phyloP scores from a whole-genome alignment of 2,888 invertebrate genomes.

The Brenthis daphne region DNA sequence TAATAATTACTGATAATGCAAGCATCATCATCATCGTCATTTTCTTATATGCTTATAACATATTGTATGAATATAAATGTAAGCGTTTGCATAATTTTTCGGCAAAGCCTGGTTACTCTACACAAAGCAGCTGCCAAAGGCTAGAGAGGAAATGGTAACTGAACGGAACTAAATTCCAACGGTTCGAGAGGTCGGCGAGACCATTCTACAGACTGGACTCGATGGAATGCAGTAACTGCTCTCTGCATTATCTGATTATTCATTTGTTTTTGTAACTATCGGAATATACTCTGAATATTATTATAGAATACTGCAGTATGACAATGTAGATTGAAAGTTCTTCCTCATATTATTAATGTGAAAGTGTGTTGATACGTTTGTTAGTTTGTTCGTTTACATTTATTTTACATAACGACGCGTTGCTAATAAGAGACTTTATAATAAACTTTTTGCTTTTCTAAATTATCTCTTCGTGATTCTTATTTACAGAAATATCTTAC shows the following conservation, averaged over 20 bases:
- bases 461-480: too few species aligned
- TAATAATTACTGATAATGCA: neutral
- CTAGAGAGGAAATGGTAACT: constrained; percentile 76
- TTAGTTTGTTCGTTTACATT: too few species aligned
- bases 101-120: constrained; percentile 46
- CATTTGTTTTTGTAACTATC: constrained; percentile 10
- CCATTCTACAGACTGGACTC: constrained; percentile 55
- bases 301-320: too few species aligned
- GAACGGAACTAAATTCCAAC: constrained; percentile 79
- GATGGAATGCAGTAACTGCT: constrained; percentile 53
- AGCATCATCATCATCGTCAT: too few species aligned
- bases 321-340: too few species aligned
- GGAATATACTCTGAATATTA: too few species aligned
- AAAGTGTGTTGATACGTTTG: too few species aligned
- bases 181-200: constrained; percentile 52
- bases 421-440: too few species aligned
- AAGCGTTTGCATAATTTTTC: neutral
- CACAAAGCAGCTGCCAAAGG: constrained; percentile 73
- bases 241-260: constrained; percentile 11
- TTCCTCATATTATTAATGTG: too few species aligned
- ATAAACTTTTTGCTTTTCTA: too few species aligned
- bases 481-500: too few species aligned
- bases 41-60: neutral
- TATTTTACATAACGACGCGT: too few species aligned
- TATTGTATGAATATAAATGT: neutral